A percentile compares a stretch with the other conserved stretches of the same genome.
Evolutionary conservation across 2,888 invertebrate genomes (phyloP).

Genomic region (Gortyna flavago): DNA sequence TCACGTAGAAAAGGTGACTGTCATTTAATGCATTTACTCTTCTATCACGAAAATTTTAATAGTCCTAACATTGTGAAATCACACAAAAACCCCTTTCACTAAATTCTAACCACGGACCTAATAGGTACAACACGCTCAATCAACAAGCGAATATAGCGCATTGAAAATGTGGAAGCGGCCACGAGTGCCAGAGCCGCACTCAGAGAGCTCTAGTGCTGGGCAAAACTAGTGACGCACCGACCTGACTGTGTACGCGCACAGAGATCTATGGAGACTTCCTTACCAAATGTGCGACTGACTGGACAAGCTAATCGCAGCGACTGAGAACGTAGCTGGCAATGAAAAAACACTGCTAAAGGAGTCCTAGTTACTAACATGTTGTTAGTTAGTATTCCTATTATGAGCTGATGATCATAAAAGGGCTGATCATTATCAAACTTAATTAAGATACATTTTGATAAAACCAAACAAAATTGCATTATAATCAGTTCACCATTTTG

Average conservation of each 20-base stretch:
- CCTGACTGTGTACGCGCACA: conserved; percentile 72
- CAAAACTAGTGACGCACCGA: conserved; percentile 74
- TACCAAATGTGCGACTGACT: neutral
- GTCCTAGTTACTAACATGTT: neutral
- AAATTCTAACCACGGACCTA: conserved; percentile 45
- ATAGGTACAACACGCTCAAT: conserved; percentile 58
- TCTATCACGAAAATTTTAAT: neutral
- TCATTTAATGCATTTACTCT: neutral
- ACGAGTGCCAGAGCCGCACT: conserved; percentile 54
- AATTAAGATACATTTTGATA: neutral
- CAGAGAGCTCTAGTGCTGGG: conserved; percentile 63
- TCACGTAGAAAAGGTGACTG: too few species aligned
- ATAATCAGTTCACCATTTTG: neutral
- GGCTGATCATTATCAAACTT: neutral
- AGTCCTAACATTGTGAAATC: neutral
- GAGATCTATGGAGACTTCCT: conserved; percentile 61
- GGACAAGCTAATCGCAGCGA: neutral
- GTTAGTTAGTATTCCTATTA: neutral
- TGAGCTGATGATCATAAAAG: neutral
- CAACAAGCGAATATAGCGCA: conserved; percentile 62
- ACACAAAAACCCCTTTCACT: conserved; percentile 14
- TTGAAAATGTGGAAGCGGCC: conserved; percentile 59
- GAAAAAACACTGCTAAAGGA: neutral
- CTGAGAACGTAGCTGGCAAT: neutral
- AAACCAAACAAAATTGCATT: neutral